phyloP scores from a whole-genome alignment of 2,797 vertebrate species.

The Chelonia mydas region DNA sequence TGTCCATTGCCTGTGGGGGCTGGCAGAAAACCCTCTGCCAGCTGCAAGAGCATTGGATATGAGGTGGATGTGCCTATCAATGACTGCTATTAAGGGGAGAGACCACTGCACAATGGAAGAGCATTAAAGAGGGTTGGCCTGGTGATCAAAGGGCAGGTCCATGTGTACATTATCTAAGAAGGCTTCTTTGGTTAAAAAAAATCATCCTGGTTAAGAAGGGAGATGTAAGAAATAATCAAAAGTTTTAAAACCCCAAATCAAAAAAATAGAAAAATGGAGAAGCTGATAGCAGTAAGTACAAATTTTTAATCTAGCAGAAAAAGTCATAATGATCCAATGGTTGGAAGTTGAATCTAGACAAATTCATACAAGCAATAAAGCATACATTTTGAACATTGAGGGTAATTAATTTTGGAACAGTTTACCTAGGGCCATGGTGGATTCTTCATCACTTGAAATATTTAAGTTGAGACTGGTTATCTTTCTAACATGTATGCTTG shows the following conservation, averaged over 20 bases:
- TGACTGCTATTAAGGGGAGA: neutral
- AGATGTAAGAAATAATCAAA: neutral
- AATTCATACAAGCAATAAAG: conserved; percentile 1
- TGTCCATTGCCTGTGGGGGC: neutral
- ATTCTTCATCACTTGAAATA: neutral
- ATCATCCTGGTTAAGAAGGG: neutral
- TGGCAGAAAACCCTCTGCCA: neutral
- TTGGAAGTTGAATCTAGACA: neutral
- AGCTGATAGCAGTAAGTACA: neutral
- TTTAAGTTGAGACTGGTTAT: neutral
- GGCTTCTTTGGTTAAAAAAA: neutral
- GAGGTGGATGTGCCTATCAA: neutral
- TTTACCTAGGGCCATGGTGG: neutral
- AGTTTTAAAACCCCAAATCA: neutral
- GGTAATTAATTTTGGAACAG: neutral
- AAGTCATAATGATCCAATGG: neutral
- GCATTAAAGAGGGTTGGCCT: neutral
- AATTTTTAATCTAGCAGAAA: neutral
- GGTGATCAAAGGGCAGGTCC: neutral
- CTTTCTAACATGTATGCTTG: neutral
- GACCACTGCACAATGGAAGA: neutral
- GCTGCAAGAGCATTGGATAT: neutral
- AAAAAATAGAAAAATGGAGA: neutral
- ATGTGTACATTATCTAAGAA: neutral
- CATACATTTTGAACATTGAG: neutral